Conservation (phyloP, 2,888 invertebrate species). For the Drosophila antonietae region DNA sequence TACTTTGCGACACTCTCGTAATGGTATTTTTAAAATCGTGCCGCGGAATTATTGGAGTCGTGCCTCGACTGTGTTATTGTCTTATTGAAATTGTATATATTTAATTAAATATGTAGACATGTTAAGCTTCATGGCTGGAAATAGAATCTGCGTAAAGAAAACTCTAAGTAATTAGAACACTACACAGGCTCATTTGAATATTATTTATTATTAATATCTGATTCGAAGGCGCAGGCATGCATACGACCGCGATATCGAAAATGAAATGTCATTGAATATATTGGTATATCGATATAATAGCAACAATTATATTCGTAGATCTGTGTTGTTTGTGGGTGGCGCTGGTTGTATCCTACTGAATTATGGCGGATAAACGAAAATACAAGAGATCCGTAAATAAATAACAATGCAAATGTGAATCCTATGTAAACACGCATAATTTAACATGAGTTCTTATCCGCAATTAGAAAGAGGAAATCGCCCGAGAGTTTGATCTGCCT, state of each 20-base stretch:
- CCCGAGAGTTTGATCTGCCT: constrained; percentile 94
- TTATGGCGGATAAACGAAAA: constrained; percentile 82
- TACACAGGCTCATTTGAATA: neutral
- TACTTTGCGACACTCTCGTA: neutral
- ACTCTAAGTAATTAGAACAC: neutral
- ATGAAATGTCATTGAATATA: constrained; percentile 5
- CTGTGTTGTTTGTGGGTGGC: constrained; percentile 21
- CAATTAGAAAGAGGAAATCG: constrained; percentile 92
- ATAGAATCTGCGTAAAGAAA: neutral
- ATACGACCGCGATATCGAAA: neutral
- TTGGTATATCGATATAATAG: constrained; percentile 22
- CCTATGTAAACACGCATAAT: neutral
- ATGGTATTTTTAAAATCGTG: neutral
- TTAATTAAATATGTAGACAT: neutral
- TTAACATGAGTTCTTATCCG: constrained; percentile 6
- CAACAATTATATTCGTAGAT: constrained; percentile 16
- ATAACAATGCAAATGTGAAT: neutral
- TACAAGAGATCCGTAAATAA: constrained; percentile 81
- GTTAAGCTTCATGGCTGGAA: neutral
- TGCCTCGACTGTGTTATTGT: neutral
- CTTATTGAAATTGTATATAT: neutral
- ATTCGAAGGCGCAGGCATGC: neutral
- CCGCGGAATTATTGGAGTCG: neutral
- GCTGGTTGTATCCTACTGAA: constrained; percentile 23
- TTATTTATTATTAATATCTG: neutral